Conservation (phyloP, 2,888 invertebrate genomes). For the Xanthorhoe designata region DNA sequence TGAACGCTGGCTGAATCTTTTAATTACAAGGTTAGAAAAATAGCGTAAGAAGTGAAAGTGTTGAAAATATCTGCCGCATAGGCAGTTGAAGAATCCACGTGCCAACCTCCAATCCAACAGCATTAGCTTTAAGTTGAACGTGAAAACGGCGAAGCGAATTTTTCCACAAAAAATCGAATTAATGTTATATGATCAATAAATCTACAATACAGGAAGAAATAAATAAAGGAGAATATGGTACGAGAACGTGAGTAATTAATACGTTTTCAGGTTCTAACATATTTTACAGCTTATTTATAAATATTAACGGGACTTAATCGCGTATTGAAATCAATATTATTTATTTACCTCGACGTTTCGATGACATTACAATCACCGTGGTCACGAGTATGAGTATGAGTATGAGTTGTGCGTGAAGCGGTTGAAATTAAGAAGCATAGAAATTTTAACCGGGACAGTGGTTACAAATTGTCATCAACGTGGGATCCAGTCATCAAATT, state of each 20-base stretch:
- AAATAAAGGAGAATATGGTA: not conserved
- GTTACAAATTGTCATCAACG: too few relatives aligned
- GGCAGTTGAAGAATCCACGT: conserved; percentile 4
- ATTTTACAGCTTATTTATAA: not conserved
- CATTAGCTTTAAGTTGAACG: conserved; percentile 30
- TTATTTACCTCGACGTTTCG: too few relatives aligned
- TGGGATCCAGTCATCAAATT: too few relatives aligned
- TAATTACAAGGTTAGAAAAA: not conserved
- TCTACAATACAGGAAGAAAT: not conserved
- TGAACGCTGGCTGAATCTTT: not conserved
- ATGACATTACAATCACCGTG: too few relatives aligned
- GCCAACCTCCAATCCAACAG: conserved; percentile 18
- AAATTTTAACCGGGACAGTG: too few relatives aligned
- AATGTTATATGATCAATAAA: not conserved
- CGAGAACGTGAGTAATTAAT: conserved; percentile 8
- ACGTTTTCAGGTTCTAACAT: conserved; percentile 8
- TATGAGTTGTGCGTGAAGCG: too few relatives aligned
- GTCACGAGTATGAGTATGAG: too few relatives aligned
- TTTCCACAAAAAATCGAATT: not conserved
- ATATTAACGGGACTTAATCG: too few relatives aligned
- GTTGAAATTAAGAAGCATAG: too few relatives aligned
- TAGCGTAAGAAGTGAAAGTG: not conserved
- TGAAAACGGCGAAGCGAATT: not conserved
- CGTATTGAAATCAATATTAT: too few relatives aligned
- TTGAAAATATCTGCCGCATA: not conserved